A percentile compares a stretch with the other conserved stretches of the same genome.
Conservation (phyloP, 2,797 vertebrate genomes). For the Xiphophorus birchmanni region DNA sequence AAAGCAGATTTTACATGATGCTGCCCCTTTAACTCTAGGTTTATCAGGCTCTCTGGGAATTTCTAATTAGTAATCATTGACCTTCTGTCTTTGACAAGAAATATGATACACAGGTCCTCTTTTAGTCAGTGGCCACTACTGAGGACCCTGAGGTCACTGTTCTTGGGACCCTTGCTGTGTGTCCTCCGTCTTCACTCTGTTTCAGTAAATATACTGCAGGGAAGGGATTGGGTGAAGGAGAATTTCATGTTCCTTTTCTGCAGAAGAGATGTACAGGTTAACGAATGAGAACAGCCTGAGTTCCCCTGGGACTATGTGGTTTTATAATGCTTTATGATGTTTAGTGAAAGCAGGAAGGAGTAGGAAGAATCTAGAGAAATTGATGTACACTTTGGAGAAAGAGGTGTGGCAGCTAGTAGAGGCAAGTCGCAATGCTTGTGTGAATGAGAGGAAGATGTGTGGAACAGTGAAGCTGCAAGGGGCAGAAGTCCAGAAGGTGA, state of each 20-base stretch:
- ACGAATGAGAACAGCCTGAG: neutral
- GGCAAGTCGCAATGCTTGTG: neutral
- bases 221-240: neutral
- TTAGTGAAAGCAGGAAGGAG: neutral
- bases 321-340: neutral
- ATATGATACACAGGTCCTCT: too few species aligned
- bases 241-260: neutral
- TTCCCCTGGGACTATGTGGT: neutral
- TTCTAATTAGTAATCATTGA: too few species aligned
- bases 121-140: too few species aligned
- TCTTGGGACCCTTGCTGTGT: too few species aligned
- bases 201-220: neutral
- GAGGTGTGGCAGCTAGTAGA: neutral
- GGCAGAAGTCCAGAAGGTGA: neutral
- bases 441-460: neutral
- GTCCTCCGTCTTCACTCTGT: too few species aligned
- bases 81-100: too few species aligned
- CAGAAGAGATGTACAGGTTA: neutral
- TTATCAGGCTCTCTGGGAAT: too few species aligned
- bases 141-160: too few species aligned
- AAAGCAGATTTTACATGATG: too few species aligned
- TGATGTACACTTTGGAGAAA: neutral
- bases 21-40: too few species aligned
- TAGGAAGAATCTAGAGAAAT: neutral
- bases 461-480: neutral